Evolutionary conservation across 2,113 vertebrate genomes (phyloP).

Genomic region (Aramus guarauna): DNA sequence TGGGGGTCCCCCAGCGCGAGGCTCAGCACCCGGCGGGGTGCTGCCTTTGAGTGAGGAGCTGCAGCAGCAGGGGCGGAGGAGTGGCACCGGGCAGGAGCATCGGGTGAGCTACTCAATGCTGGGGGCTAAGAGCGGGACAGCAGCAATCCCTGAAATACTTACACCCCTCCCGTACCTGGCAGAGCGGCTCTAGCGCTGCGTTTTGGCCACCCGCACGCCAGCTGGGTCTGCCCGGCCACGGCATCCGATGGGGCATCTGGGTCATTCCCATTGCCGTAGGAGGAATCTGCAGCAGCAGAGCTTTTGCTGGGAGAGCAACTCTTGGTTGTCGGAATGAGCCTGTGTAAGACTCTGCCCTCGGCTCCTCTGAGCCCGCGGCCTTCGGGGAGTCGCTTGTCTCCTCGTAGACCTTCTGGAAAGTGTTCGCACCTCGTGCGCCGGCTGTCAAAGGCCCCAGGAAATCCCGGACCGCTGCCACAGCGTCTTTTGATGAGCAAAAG

Average conservation of each 20-base stretch:
- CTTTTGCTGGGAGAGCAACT: background rate
- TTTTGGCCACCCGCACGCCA: fast-evolving
- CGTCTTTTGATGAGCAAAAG: background rate
- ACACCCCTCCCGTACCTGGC: too few species aligned
- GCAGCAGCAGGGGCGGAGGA: too few species aligned
- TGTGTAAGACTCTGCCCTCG: fast-evolving
- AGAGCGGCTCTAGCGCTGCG: fast-evolving
- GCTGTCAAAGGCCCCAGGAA: fast-evolving
- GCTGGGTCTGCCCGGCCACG: fast-evolving
- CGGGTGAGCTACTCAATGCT: too few species aligned
- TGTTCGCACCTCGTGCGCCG: fast-evolving
- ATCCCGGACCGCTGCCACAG: fast-evolving
- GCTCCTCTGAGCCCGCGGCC: background rate
- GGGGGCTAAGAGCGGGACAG: too few species aligned
- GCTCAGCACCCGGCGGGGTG: too few species aligned
- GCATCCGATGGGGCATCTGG: fast-evolving
- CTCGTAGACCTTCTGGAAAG: fast-evolving
- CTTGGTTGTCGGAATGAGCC: fast-evolving
- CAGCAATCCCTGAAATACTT: too few species aligned
- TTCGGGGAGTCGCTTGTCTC: fast-evolving
- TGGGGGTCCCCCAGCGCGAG: too few species aligned
- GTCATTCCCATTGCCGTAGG: fast-evolving
- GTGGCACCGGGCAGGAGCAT: too few species aligned
- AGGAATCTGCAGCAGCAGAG: fast-evolving
- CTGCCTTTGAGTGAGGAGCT: too few species aligned